Percentiles rank a stretch among this genome's conserved stretches.
These are phyloP conservation scores for Maconellicoccus hirsutus DNA, from an alignment of 1,140 invertebrate species.

Conservation along the genomic window DNA sequence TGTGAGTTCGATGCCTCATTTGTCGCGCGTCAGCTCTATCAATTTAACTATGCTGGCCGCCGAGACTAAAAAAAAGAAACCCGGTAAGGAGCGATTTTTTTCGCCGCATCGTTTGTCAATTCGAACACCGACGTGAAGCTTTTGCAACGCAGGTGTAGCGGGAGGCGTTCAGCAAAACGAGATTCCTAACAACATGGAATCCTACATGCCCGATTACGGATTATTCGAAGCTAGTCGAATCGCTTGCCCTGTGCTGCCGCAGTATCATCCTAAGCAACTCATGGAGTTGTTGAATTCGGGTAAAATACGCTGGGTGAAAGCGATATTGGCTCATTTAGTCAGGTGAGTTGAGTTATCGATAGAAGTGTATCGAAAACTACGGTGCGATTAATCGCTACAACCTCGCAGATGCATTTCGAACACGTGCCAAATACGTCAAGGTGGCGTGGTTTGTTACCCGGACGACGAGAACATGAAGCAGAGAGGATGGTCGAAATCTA, in stretches of 20 bases:
- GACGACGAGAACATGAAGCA: constrained; percentile 52
- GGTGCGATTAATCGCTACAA: background rate
- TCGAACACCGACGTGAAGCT: too few relatives aligned
- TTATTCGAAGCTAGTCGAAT: constrained; percentile 93
- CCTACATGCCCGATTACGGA: constrained; percentile 83
- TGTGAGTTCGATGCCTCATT: constrained; percentile 61
- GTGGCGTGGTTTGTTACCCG: constrained; percentile 36
- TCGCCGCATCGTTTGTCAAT: too few relatives aligned
- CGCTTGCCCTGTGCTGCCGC: constrained; percentile 92
- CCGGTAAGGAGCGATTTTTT: constrained; percentile 23
- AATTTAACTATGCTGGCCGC: constrained; percentile 61
- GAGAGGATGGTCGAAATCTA: constrained; percentile 68
- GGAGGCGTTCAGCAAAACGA: constrained; percentile 28
- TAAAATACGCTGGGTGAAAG: constrained; percentile 94
- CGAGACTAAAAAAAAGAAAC: constrained; percentile 50
- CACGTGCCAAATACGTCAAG: constrained; percentile 40
- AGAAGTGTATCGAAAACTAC: too few relatives aligned
- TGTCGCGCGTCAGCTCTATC: constrained; percentile 67
- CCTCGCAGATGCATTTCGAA: constrained; percentile 54
- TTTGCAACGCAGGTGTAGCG: background rate
- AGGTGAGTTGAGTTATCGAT: constrained; percentile 33
- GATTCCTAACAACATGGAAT: constrained; percentile 31
- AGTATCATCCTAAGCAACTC: constrained; percentile 97
- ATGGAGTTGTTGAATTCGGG: constrained; percentile 98
- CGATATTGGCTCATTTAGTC: constrained; percentile 91